These are phyloP conservation scores for Oreochromis grahami DNA, from an alignment of 2,797 vertebrate species.

Conservation along the genomic window DNA sequence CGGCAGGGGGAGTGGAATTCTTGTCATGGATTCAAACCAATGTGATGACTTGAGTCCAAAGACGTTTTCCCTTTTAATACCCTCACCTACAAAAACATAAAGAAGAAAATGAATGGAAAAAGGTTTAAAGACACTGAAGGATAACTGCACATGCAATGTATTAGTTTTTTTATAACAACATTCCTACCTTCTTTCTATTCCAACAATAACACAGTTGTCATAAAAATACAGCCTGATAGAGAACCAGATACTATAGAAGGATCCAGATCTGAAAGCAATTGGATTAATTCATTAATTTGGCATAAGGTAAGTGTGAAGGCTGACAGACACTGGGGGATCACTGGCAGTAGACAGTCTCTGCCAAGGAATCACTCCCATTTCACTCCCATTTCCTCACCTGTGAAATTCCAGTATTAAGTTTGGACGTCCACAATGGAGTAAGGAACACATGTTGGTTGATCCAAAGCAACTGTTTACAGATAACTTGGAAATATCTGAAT, in stretches of 20 bases:
- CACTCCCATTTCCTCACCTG: neutral
- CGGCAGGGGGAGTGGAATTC: too few species aligned
- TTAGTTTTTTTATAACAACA: neutral
- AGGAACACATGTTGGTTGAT: neutral
- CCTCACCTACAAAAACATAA: neutral
- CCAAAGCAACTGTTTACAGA: neutral
- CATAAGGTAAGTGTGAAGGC: slow-evolving; percentile 27
- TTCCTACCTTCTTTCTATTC: neutral
- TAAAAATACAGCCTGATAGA: neutral
- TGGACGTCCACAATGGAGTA: neutral
- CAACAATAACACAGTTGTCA: neutral
- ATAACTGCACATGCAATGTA: neutral
- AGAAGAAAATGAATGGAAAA: neutral
- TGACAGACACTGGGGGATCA: slow-evolving; percentile 21
- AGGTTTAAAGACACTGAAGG: neutral
- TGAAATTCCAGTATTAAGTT: neutral
- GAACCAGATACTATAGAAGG: neutral
- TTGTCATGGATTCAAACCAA: neutral
- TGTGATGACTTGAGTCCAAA: neutral
- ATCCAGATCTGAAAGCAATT: neutral
- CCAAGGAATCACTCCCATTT: slow-evolving; percentile 4
- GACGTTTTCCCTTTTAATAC: neutral
- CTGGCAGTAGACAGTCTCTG: slow-evolving; percentile 6
- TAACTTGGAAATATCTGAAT: neutral
- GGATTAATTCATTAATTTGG: neutral